phyloP scores from a whole-genome alignment of 2,797 vertebrate genomes.

The Tamandua tetradactyla region DNA sequence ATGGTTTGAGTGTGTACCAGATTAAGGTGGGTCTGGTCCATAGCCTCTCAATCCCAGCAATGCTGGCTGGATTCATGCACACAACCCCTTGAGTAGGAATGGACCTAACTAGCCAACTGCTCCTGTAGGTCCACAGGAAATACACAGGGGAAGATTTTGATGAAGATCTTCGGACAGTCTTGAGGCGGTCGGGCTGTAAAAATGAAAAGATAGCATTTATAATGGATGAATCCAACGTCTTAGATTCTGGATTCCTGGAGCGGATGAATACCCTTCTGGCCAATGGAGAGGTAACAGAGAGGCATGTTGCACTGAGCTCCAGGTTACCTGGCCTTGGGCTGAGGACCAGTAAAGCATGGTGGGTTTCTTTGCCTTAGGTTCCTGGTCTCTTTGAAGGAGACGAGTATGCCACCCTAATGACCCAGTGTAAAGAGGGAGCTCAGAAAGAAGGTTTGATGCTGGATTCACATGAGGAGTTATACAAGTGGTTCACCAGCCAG shows the following conservation, averaged over 20 bases:
- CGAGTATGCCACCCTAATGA: conserved; percentile 98
- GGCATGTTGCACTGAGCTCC: accelerated
- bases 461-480: conserved; percentile 98
- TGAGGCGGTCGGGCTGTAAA: conserved; percentile 97
- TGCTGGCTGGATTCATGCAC: accelerated
- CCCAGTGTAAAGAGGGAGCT: conserved; percentile 98
- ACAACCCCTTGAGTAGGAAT: accelerated
- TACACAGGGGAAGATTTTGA: conserved; percentile 99
- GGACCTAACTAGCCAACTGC: background rate
- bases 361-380: conserved; percentile 86
- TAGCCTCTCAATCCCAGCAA: background rate
- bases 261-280: conserved; percentile 99
- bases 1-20: conserved; percentile 98
- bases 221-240: conserved; percentile 99
- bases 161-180: conserved; percentile 95
- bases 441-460: conserved; percentile 99
- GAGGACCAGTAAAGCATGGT: accelerated
- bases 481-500: conserved; percentile 99
- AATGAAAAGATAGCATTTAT: conserved; percentile 99
- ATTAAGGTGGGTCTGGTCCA: conserved; percentile 91
- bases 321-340: accelerated
- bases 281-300: conserved; percentile 93
- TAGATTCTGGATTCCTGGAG: conserved; percentile 98
- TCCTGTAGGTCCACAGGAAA: conserved; percentile 94
- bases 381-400: conserved; percentile 99